Evolutionary conservation across 2,113 vertebrate genomes (phyloP).

Genomic region (Aspiorhynchus laticeps): DNA sequence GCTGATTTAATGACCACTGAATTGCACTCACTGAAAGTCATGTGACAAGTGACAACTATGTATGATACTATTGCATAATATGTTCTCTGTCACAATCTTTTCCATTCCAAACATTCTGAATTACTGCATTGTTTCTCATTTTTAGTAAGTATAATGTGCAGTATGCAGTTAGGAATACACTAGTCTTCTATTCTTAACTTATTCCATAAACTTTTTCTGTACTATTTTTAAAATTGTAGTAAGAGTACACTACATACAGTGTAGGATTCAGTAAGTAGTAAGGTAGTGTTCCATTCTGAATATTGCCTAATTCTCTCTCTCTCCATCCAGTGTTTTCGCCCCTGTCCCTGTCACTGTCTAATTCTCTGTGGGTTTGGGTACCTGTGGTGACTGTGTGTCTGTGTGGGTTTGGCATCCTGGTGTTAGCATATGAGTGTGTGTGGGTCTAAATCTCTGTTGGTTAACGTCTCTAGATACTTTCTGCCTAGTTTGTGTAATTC

Average conservation of each 20-base stretch:
- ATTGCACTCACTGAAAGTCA: too few relatives aligned
- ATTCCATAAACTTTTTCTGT: background rate
- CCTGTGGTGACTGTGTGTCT: conserved; percentile 32
- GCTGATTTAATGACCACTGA: too few relatives aligned
- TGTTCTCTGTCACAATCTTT: background rate
- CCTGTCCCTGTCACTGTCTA: conserved; percentile 48
- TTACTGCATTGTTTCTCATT: background rate
- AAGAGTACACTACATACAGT: background rate
- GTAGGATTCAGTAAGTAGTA: background rate
- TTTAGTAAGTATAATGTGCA: background rate
- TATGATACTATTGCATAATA: too few relatives aligned
- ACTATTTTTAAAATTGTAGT: background rate
- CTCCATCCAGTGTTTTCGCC: conserved; percentile 5
- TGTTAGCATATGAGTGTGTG: background rate
- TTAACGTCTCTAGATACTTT: conserved; percentile 17
- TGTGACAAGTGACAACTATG: too few relatives aligned
- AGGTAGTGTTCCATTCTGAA: background rate
- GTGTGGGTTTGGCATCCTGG: conserved; percentile 9
- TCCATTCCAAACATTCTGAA: background rate
- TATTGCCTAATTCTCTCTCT: background rate
- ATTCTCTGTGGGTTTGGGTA: conserved; percentile 26
- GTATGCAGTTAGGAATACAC: background rate
- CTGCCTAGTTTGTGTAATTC: conserved; percentile 16
- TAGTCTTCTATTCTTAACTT: background rate
- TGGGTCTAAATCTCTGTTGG: conserved; percentile 46